Base-by-base conservation (phyloP, 2,888 invertebrate species). In the Omphaloscelis lunosa region DNA sequence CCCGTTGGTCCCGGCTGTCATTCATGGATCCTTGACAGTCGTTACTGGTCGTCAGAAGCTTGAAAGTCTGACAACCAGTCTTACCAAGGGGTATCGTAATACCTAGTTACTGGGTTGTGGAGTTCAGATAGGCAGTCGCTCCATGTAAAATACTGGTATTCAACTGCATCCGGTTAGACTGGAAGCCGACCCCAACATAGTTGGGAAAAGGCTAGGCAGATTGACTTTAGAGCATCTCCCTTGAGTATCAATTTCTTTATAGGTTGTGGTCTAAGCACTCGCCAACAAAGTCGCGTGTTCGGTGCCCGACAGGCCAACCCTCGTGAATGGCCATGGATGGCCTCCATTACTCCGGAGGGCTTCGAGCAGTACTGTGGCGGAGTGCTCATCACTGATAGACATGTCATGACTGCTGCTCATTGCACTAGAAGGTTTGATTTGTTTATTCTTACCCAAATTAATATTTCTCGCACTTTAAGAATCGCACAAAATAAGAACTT, bases 261-360 rank as follows among this genome's bases (percentile, higher is more conserved):
- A 95, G 97, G 97, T 63, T 97, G 97, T 88, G 97, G 97, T 0
- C 92, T 97, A 9, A 97, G 96, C 88, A 96, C 97, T 2, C 95
- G 95, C 59, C 92, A 96, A 15, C 95, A 95, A 70, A 90, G 97
- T 0, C 97, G 97, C 51, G 96, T 98, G 53, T 96, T 97, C 15
- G 98, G 98, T 1, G 97, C 98, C 0, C 94, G 97, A 45, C 97
- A 97, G 0, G 97, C 98, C 0, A 97, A 97, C 89, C 97, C 97
- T 0, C 97, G 97, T 67, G 98, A 98, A 90, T 99, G 98, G 98
- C 98, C 98, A 0, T 98, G 99, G 99, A 98, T 99, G 97, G 98
- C 97, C 0, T 98, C 98, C 2, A 93, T 99, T 79, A 97, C 98
- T 27, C 97, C 97, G 0, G 94, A 95, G 7, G 97, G 97, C 34